These are phyloP conservation scores for Mactra quadrangularis DNA, from an alignment of 1,140 invertebrate species.

Conservation along the genomic window DNA sequence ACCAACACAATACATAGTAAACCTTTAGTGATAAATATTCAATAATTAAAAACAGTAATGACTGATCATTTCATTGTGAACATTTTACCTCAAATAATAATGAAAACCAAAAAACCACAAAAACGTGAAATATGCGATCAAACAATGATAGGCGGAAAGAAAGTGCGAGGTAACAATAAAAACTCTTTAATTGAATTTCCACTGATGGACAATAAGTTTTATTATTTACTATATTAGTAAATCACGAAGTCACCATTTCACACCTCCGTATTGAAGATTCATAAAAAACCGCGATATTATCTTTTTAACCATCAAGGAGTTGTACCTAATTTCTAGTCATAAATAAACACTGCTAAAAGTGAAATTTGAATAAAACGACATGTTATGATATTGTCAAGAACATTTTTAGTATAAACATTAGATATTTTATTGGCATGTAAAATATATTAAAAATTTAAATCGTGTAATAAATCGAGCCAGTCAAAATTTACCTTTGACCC, in stretches of 20 bases:
- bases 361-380: constrained; percentile 39
- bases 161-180: too few relatives aligned
- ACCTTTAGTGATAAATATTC: too few relatives aligned
- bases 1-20: too few relatives aligned
- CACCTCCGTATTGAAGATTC: constrained; percentile 8
- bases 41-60: too few relatives aligned
- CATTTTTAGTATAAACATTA: constrained; percentile 1
- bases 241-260: constrained; percentile 15
- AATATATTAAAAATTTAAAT: constrained; percentile 11
- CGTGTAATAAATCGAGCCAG: too few relatives aligned
- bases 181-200: too few relatives aligned
- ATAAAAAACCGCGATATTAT: constrained; percentile 28
- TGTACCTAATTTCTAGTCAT: constrained; percentile 33
- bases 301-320: background rate
- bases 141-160: too few relatives aligned
- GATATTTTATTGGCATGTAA: background rate
- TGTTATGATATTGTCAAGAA: constrained; percentile 3
- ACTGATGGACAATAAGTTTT: constrained; percentile 26
- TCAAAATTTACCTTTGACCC: background rate
- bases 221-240: background rate
- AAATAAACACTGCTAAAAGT: constrained; percentile 24
- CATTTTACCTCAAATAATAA: too few relatives aligned
- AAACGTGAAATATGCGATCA: too few relatives aligned
- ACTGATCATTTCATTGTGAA: too few relatives aligned
- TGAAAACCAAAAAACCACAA: too few relatives aligned